Base-by-base conservation (phyloP, 2,797 vertebrate species). In the Thripadectes ignobilis region DNA sequence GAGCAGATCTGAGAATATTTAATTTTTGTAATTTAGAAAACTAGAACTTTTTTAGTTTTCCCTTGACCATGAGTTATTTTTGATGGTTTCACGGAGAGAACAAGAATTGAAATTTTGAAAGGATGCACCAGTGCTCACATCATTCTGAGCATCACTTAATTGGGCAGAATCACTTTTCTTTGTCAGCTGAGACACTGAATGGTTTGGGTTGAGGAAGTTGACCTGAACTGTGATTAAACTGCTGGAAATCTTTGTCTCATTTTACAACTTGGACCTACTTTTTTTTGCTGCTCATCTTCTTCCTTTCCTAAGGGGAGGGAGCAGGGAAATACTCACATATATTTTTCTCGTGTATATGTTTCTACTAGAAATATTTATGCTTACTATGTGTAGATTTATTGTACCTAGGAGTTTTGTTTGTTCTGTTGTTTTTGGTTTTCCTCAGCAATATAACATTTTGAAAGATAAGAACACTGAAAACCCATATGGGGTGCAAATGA, bases 401-500 rank as follows among this genome's bases (percentile, higher is more conserved):
- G 69, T 95, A 89, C 74, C 84, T 93, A 79, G 46, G 61, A 49
- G 34, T 14, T 89, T 89, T 91, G 78, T 95, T 95, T 92, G 85
- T 77, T 91, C 71, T 72, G 52, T 87, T 94, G 82, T 65, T 92
- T 80, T 93, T 95, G 76, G 52, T 89, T 93, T 97, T 66, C 72
- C 45, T 54, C 57, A 75, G 72, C 65, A 85, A 39, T 74, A 10
- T 30, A 91, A 46, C 71, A 67, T 92, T 94, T 85, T 88, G 74
- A 79, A 92, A 71, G 67, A 76, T 61, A 68, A 41, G 76, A 95
- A 89, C 38, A 29, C 71, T 90, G 88, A 72, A 87, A 91, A 75
- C 71, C 88, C 88, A 88, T 92, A 85, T 95, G 88, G 83, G 86
- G 71, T 91, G 92, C 80, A 92, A 79, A 93, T 95, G 82, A 94